Base-by-base conservation (phyloP, 2,113 vertebrate species). In the Syngnathus scovelli region DNA sequence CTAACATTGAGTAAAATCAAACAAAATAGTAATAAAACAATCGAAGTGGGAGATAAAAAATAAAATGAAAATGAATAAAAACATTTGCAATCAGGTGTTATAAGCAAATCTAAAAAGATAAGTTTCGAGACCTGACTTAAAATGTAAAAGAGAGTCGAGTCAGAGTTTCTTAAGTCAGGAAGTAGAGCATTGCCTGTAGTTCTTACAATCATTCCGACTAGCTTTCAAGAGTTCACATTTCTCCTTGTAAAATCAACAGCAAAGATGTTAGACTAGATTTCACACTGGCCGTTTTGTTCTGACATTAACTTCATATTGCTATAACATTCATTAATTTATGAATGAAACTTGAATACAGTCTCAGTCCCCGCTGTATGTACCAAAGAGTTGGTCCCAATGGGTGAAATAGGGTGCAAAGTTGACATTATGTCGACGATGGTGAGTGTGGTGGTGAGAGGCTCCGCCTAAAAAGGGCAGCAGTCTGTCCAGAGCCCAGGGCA, bases 391-490 rank as follows among this genome's bases (percentile, higher is more conserved):
- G 67, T 92, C 92, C 92, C 91, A 93, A 79, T 92, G 91, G 19
- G 77, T 90, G 74, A 93, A 93, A 67, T 92, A 92, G 9, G 92
- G 92, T 1, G 92, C 92, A 6, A 87, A 93, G 44, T 93, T 93
- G 12, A 76, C 78, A 0, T 3, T 83, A 64, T 76, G 67, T 1
- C 39, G 18, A 2, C 51, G 72, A 33, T 93, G 92, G 70, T 93
- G 92, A 21, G 76, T 7, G 18, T 91, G 89, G 70, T 93, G 92
- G 72, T 81, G 79, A 11, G 88, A 88, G 10, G 91, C 84, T 48
- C 92, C 92, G 10, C 90, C 90, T 11, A 91, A 72, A 39, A 73
- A 80, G 18, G 92, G 90, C 60, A 93, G 61, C 21, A 92, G 63
- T 36, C 71, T 77, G 77, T 92, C 89, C 13, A 86, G 78, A 11